Conservation (phyloP, 53 echinoderm and acorn worm species). For the Patiria pectinifera region DNA sequence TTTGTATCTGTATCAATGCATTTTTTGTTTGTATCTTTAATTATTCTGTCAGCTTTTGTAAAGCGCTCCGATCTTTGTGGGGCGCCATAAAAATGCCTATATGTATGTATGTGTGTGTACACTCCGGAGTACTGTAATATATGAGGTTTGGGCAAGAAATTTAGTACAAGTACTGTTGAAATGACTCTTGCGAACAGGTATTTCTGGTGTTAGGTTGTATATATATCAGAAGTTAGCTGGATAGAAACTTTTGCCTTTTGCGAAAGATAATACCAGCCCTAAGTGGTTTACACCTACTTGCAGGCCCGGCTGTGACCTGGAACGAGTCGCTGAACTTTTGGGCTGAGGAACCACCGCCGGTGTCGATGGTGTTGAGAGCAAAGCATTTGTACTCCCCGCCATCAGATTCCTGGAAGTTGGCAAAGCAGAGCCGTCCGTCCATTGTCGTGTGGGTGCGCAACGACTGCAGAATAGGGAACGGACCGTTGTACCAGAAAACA, state of each 20-base stretch:
- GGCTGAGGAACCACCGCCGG: not conserved
- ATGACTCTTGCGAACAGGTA: no score
- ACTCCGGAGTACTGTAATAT: no score
- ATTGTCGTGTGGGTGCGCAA: slow-evolving; percentile 6
- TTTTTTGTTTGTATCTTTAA: no score
- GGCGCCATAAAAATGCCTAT: no score
- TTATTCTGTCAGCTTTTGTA: no score
- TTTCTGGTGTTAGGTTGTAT: no score
- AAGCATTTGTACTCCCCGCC: slow-evolving; percentile 66
- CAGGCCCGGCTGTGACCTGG: not conserved
- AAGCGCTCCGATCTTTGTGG: no score
- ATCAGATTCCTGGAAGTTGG: slow-evolving; percentile 46
- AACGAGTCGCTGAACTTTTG: slow-evolving; percentile 50
- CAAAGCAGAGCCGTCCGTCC: slow-evolving; percentile 78
- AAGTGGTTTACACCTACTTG: slow-evolving; percentile 30
- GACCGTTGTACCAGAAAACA: slow-evolving; percentile 50
- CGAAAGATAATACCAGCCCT: no score
- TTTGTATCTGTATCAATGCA: no score
- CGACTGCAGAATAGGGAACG: not conserved
- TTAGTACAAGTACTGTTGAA: no score
- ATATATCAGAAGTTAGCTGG: not conserved
- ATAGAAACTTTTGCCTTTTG: not conserved
- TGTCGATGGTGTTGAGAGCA: slow-evolving; percentile 49
- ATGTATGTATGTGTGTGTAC: no score
- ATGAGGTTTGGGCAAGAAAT: no score